Conservation (phyloP, 2,113 vertebrate genomes). For the Ceyx melanurus region DNA sequence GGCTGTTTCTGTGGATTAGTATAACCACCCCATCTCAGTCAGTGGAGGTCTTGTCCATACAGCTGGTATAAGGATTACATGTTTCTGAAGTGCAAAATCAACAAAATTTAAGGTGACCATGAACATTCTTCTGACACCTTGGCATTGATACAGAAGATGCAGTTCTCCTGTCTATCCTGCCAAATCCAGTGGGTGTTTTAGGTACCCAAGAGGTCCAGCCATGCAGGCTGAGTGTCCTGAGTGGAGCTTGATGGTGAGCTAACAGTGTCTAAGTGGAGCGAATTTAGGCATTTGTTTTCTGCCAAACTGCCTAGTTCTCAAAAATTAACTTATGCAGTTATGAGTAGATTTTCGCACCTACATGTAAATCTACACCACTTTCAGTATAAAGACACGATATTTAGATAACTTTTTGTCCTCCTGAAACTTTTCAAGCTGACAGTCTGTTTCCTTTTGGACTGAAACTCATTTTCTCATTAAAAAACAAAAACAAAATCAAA, state of each 20-base stretch:
- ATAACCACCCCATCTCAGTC: fast-evolving
- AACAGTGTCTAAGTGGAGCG: not conserved
- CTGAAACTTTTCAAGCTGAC: not conserved
- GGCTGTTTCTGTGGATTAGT: not conserved
- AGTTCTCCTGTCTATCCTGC: not conserved
- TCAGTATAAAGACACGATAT: not conserved
- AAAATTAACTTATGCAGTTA: not conserved
- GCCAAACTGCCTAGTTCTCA: not conserved
- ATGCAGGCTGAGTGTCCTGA: not conserved
- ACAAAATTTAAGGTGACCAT: not conserved
- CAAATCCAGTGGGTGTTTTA: not conserved
- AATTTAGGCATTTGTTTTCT: not conserved
- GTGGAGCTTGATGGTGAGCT: not conserved
- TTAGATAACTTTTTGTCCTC: not conserved
- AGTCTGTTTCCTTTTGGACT: not conserved
- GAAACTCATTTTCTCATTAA: not conserved
- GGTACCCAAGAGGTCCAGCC: not conserved
- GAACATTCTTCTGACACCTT: not conserved
- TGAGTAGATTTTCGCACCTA: not conserved
- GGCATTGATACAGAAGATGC: not conserved
- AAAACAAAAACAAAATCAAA: not conserved
- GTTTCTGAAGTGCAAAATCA: not conserved
- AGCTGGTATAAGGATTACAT: fast-evolving
- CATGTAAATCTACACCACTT: not conserved
- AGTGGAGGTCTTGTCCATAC: not conserved